Conservation (phyloP, 2,888 invertebrate genomes). For the Prenolepis imparis region DNA sequence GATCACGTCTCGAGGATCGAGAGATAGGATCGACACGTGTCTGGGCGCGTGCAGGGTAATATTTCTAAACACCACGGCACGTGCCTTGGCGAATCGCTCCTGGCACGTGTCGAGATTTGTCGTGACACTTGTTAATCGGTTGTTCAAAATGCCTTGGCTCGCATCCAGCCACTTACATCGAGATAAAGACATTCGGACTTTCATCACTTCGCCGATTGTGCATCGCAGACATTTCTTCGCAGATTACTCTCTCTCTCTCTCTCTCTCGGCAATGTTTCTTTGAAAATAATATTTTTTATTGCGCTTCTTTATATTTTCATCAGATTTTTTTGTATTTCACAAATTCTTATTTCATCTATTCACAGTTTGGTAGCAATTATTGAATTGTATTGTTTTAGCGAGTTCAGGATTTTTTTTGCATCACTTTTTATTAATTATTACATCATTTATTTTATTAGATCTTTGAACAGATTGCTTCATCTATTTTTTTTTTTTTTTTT, state of each 20-base stretch:
- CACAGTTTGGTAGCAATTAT: too few species aligned
- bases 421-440: neutral
- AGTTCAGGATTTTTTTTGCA: neutral
- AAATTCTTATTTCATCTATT: neutral
- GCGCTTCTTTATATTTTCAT: neutral
- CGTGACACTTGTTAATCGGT: slow-evolving; percentile 63
- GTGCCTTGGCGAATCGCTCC: slow-evolving; percentile 69
- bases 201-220: neutral
- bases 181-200: neutral
- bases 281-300: neutral
- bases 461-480: neutral
- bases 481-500: neutral
- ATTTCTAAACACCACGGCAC: slow-evolving; percentile 81
- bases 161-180: slow-evolving; percentile 12
- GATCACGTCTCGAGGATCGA: slow-evolving; percentile 66
- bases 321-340: neutral
- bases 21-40: slow-evolving; percentile 73
- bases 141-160: slow-evolving; percentile 1
- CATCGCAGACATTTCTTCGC: neutral
- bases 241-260: neutral
- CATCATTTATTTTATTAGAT: neutral
- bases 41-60: slow-evolving; percentile 73
- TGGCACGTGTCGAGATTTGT: slow-evolving; percentile 78
- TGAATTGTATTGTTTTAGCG: neutral
- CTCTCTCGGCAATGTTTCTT: neutral